Evolutionary conservation across 1,140 invertebrate genomes (phyloP).

Genomic region (Asbolus verrucosus): DNA sequence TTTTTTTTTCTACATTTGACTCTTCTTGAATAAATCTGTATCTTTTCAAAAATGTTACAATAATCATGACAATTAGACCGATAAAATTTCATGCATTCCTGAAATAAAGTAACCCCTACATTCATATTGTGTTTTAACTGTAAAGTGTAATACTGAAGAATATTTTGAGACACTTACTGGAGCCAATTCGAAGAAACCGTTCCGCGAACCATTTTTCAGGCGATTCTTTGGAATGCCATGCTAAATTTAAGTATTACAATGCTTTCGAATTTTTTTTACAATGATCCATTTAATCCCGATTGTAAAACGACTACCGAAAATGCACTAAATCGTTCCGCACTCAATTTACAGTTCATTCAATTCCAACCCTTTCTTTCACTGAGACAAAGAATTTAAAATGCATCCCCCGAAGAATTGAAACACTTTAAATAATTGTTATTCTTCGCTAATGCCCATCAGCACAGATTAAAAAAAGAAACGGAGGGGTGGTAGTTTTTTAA

Average conservation of each 20-base stretch:
- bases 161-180: no score
- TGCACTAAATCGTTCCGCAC: slow-evolving; percentile 52
- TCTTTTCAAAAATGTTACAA: no score
- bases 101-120: no score
- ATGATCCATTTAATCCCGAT: slow-evolving; percentile 39
- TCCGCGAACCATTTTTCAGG: no score
- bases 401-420: slow-evolving; percentile 52
- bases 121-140: no score
- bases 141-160: no score
- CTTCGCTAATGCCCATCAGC: slow-evolving; percentile 51
- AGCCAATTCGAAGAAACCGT: no score
- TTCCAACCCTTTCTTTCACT: slow-evolving; percentile 54
- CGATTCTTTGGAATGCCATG: no score
- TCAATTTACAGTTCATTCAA: slow-evolving; percentile 54
- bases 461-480: slow-evolving; percentile 50
- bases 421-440: slow-evolving; percentile 59
- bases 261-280: slow-evolving; percentile 12
- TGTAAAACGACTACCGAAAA: slow-evolving; percentile 39
- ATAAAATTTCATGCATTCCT: no score
- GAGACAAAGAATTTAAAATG: slow-evolving; percentile 53
- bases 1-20: no score
- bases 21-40: no score
- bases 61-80: no score
- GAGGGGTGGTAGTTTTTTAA: neutral
- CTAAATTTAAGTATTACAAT: slow-evolving; percentile 8